Percentiles rank a stretch among this genome's conserved stretches.
Conservation (phyloP, 2,888 invertebrate genomes). For the Xanthorhoe spadicearia region DNA sequence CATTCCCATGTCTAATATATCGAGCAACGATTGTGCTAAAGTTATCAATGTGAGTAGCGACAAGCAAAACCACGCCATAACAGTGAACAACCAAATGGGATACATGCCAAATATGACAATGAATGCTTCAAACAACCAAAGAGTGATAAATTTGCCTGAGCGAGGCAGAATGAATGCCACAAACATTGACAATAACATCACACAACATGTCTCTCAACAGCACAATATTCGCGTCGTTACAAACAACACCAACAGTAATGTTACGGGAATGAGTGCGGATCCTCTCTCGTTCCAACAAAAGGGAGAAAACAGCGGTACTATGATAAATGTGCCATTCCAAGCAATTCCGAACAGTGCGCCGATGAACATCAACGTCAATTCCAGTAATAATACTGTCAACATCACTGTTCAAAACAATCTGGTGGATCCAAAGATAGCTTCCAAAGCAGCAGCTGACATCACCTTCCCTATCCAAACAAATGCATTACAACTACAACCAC, state of each 20-base stretch:
- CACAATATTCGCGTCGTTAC: constrained; percentile 80
- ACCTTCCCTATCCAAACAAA: constrained; percentile 75
- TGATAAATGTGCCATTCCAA: constrained; percentile 82
- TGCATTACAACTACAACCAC: constrained; percentile 49
- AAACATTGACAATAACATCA: constrained; percentile 69
- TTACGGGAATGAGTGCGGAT: constrained; percentile 65
- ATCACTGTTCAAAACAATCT: constrained; percentile 81
- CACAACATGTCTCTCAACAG: constrained; percentile 75
- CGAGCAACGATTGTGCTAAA: constrained; percentile 75
- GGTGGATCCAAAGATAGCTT: constrained; percentile 79
- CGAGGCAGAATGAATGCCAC: constrained; percentile 70
- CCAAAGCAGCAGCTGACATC: constrained; percentile 73
- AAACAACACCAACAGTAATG: constrained; percentile 68
- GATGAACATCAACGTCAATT: constrained; percentile 82
- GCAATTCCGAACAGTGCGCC: constrained; percentile 81
- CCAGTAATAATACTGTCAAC: constrained; percentile 80
- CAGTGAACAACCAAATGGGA: constrained; percentile 76
- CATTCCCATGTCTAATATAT: constrained; percentile 63
- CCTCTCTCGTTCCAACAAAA: constrained; percentile 76
- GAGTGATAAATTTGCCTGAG: constrained; percentile 79
- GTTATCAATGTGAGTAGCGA: constrained; percentile 71
- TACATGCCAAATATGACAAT: constrained; percentile 80
- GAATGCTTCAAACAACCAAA: constrained; percentile 72
- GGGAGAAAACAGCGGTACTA: constrained; percentile 71
- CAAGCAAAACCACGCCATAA: constrained; percentile 74